Evolutionary conservation across 2,113 vertebrate species (phyloP).

Genomic region (Rhinopomastus cyanomelas): DNA sequence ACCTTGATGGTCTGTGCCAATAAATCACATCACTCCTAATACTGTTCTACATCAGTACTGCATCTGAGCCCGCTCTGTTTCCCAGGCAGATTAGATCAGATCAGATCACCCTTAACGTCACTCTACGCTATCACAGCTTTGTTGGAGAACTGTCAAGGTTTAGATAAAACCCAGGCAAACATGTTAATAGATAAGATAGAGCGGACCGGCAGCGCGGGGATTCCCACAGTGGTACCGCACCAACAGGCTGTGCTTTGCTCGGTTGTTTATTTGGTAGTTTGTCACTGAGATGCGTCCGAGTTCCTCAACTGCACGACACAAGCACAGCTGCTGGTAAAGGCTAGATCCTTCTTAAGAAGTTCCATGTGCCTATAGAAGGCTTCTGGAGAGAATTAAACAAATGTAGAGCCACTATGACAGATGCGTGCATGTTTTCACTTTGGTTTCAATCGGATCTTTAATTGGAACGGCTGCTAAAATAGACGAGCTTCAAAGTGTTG

Average conservation of each 20-base stretch:
- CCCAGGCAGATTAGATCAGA: background rate
- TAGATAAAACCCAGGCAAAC: slow-evolving; percentile 5
- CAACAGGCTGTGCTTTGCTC: background rate
- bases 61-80: background rate
- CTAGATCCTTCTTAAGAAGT: background rate
- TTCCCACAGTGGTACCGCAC: background rate
- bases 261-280: background rate
- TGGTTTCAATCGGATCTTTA: background rate
- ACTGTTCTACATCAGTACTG: background rate
- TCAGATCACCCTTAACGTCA: background rate
- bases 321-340: background rate
- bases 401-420: background rate
- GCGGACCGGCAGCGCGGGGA: background rate
- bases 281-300: background rate
- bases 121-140: background rate
- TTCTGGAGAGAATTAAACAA: background rate
- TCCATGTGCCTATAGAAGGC: background rate
- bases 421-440: background rate
- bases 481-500: background rate
- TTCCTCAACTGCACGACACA: background rate
- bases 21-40: background rate
- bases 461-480: background rate
- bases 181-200: background rate
- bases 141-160: background rate
- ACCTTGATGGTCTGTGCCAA: background rate